Percentiles rank a stretch among this genome's conserved stretches.
Conservation (phyloP, 64 coral and sea anemone genomes). For the Pachyseris speciosa region DNA sequence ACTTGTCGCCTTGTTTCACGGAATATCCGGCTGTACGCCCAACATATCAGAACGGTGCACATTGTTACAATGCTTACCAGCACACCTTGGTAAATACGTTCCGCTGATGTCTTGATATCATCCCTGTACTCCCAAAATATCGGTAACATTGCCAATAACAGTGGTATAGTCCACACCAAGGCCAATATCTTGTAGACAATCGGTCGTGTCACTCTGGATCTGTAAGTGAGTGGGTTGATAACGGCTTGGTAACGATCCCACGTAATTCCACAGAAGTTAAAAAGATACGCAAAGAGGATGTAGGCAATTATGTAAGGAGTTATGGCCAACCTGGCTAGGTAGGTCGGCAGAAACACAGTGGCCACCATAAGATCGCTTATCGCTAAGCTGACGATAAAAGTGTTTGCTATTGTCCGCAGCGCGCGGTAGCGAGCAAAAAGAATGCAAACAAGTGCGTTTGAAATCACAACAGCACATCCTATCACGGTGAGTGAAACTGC, state of each 20-base stretch:
- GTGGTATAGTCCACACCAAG: constrained; percentile 74
- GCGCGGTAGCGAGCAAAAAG: constrained; percentile 66
- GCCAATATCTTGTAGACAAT: constrained; percentile 73
- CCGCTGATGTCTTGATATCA: constrained; percentile 5
- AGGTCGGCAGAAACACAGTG: constrained; percentile 75
- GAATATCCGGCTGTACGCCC: constrained; percentile 73
- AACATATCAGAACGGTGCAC: constrained; percentile 39
- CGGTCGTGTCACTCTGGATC: constrained; percentile 62
- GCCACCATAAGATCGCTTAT: constrained; percentile 86
- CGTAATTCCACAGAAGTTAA: constrained; percentile 96
- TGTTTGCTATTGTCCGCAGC: constrained; percentile 91
- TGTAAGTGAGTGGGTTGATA: constrained; percentile 77
- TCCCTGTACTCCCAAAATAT: constrained; percentile 64
- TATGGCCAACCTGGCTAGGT: constrained; percentile 20
- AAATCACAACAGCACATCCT: constrained; percentile 68
- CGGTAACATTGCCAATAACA: constrained; percentile 76
- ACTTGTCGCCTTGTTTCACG: constrained; percentile 75
- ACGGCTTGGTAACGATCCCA: constrained; percentile 95
- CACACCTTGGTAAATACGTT: constrained; percentile 68
- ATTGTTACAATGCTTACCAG: constrained; percentile 66
- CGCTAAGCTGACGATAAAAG: constrained; percentile 91
- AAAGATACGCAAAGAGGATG: constrained; percentile 93
- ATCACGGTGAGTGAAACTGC: constrained; percentile 59
- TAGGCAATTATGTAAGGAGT: constrained; percentile 89
- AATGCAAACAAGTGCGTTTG: constrained; percentile 80